A percentile compares a stretch with the other conserved stretches of the same genome.
phyloP scores from a whole-genome alignment of 1,140 invertebrate genomes.

The Dendroctonus valens region DNA sequence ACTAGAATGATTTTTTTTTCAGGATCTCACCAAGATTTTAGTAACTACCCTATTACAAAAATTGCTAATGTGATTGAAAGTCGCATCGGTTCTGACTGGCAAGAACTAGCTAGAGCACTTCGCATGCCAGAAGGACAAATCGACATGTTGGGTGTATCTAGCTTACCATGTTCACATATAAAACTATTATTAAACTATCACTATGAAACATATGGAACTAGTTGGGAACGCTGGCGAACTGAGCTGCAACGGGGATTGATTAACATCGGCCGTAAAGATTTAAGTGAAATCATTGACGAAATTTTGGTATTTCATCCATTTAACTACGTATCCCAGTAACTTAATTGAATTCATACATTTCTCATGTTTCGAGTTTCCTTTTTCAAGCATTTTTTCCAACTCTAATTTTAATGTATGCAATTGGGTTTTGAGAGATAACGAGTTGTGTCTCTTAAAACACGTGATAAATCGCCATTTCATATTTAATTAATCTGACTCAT shows the following conservation, averaged over 20 bases:
- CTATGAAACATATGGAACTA: constrained; percentile 12
- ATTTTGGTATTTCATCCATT: constrained; percentile 27
- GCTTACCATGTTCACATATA: not conserved
- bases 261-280: constrained; percentile 30
- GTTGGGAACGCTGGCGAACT: constrained; percentile 16
- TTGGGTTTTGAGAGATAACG: too few species aligned
- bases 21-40: too few species aligned
- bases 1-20: too few species aligned
- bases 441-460: too few species aligned
- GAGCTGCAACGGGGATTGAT: constrained; percentile 20
- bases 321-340: not conserved
- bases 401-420: not conserved
- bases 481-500: too few species aligned
- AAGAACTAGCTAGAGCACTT: constrained; percentile 34
- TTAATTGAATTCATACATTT: too few species aligned
- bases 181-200: constrained; percentile 27
- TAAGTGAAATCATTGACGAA: constrained; percentile 27
- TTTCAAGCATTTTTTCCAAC: not conserved
- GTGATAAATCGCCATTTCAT: too few species aligned
- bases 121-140: constrained; percentile 32
- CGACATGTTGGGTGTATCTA: constrained; percentile 26
- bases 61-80: constrained; percentile 8
- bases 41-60: too few species aligned
- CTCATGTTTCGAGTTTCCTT: not conserved
- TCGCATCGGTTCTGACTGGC: constrained; percentile 36